Evolutionary conservation across 2,113 vertebrate species (phyloP).

Genomic region (Helogale parvula): DNA sequence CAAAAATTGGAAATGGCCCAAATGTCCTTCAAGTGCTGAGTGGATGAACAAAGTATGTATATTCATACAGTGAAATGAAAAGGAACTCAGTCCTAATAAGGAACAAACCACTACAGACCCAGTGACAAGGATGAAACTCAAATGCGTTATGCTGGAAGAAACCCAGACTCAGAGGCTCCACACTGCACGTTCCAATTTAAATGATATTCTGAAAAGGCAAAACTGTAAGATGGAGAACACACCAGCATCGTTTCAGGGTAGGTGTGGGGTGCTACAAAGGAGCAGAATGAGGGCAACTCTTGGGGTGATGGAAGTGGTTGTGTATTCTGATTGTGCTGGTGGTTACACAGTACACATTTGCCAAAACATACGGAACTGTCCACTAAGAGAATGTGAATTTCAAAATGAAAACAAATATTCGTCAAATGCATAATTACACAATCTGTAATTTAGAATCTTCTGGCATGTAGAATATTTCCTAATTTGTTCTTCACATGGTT

Average conservation of each 20-base stretch:
- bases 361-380: neutral
- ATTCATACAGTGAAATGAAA: neutral
- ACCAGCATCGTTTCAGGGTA: too few relatives aligned
- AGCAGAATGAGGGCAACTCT: neutral
- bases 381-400: neutral
- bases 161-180: neutral
- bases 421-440: neutral
- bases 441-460: neutral
- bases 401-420: neutral
- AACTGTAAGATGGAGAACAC: neutral
- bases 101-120: neutral
- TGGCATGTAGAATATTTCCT: neutral
- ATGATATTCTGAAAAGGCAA: neutral
- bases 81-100: neutral
- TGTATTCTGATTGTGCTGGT: neutral
- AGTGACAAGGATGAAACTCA: neutral
- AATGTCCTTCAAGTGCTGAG: neutral
- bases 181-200: neutral
- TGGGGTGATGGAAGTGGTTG: too few relatives aligned
- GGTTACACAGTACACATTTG: neutral
- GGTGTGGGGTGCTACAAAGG: too few relatives aligned
- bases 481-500: neutral
- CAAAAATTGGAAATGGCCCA: neutral
- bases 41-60: neutral
- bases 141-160: neutral